phyloP scores from a whole-genome alignment of 2,888 invertebrate species.

The Melipona bicolor region DNA sequence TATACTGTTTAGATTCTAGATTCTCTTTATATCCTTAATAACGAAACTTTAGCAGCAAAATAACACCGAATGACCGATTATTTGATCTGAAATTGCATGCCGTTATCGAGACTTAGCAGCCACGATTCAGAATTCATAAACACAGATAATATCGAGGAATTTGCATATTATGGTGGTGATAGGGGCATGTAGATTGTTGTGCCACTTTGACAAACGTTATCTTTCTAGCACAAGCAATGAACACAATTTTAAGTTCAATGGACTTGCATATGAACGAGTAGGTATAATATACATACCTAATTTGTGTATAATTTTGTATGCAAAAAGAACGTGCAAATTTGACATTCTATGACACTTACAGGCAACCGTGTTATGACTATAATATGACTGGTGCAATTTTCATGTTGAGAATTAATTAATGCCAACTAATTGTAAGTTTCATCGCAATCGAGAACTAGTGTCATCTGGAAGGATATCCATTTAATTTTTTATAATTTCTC shows the following conservation, averaged over 20 bases:
- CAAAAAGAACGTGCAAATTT: background rate
- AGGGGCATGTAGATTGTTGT: conserved; percentile 8
- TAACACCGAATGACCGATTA: background rate
- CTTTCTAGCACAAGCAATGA: conserved; percentile 1
- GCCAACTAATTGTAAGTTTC: too few species aligned
- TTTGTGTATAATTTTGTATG: background rate
- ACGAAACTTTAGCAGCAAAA: background rate
- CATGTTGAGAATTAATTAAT: background rate
- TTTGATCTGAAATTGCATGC: background rate
- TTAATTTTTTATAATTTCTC: too few species aligned
- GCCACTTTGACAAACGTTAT: conserved; percentile 17
- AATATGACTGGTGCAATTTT: background rate
- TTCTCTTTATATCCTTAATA: background rate
- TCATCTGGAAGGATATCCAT: too few species aligned
- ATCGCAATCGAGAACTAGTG: too few species aligned
- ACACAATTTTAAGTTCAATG: conserved; percentile 19
- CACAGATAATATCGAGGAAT: conserved; percentile 12
- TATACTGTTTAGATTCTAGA: background rate
- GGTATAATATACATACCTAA: too few species aligned
- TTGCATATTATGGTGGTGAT: conserved; percentile 37
- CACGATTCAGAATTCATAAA: conserved; percentile 4
- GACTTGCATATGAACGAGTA: background rate
- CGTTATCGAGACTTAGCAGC: background rate
- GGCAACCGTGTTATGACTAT: background rate
- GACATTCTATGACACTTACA: background rate